A percentile compares a stretch with the other conserved stretches of the same genome.
These are phyloP conservation scores for Dryobotodes eremita DNA, from an alignment of 2,888 invertebrate species.

Conservation along the genomic window DNA sequence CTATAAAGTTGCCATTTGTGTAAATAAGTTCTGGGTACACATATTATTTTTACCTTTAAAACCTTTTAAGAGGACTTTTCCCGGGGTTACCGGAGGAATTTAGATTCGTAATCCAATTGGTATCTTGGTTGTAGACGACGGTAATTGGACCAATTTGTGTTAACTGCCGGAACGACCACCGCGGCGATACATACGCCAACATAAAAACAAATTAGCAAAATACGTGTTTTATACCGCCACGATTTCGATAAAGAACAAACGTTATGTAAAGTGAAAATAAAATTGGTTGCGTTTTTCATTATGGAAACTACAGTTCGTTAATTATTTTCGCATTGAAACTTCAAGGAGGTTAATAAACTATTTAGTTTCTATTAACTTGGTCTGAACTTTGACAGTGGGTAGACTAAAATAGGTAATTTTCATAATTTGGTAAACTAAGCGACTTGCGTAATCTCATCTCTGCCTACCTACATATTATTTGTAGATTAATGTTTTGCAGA, in stretches of 20 bases:
- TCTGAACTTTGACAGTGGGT: conserved; percentile 27
- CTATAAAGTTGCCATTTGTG: conserved; percentile 58
- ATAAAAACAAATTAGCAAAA: conserved; percentile 68
- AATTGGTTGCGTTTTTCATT: conserved; percentile 46
- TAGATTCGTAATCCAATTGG: conserved; percentile 82
- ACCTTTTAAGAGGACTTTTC: conserved; percentile 66
- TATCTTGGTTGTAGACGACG: conserved; percentile 75
- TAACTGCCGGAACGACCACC: conserved; percentile 78
- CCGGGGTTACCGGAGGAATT: conserved; percentile 68
- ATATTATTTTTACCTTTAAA: conserved; percentile 44
- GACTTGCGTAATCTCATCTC: background rate
- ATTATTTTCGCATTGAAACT: conserved; percentile 49
- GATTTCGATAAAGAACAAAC: conserved; percentile 58
- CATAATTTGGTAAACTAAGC: conserved; percentile 1
- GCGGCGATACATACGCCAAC: conserved; percentile 67
- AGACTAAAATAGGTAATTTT: background rate
- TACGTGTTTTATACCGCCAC: conserved; percentile 53
- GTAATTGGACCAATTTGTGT: conserved; percentile 82
- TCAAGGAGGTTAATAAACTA: conserved; percentile 29
- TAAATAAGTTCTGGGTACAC: conserved; percentile 58
- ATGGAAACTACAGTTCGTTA: conserved; percentile 24
- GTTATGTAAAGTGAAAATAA: conserved; percentile 42
- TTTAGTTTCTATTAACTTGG: conserved; percentile 26
- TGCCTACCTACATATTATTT: background rate
- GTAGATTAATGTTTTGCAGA: background rate